These are phyloP conservation scores for Diadegma fenestrale DNA, from an alignment of 2,888 invertebrate species.

Conservation along the genomic window DNA sequence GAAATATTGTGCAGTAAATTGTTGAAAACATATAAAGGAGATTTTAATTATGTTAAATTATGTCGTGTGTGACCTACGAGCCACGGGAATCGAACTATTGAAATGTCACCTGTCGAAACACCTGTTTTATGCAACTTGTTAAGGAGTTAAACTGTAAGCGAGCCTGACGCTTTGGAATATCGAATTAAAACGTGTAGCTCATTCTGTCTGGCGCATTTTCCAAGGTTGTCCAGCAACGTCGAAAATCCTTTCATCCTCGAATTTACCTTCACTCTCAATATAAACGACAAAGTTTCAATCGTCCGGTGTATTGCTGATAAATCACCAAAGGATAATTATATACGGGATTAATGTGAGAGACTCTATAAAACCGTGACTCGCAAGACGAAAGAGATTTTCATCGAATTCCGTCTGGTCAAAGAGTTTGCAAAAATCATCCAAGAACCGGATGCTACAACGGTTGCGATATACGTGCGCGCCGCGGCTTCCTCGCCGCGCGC, in stretches of 20 bases:
- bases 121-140: conserved; percentile 61
- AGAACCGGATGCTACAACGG: conserved; percentile 75
- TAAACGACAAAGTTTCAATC: conserved; percentile 41
- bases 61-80: conserved; percentile 49
- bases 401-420: conserved; percentile 58
- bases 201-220: conserved; percentile 43
- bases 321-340: conserved; percentile 51
- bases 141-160: conserved; percentile 24
- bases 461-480: conserved; percentile 51
- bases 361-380: conserved; percentile 29
- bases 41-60: conserved; percentile 41
- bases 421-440: conserved; percentile 53
- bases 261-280: conserved; percentile 64
- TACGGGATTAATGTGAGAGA: background rate
- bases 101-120: conserved; percentile 71
- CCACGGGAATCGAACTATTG: conserved; percentile 57
- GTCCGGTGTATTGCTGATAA: conserved; percentile 30
- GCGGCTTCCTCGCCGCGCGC: conserved; percentile 71
- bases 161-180: conserved; percentile 15
- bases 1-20: conserved; percentile 20
- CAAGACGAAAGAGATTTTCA: conserved; percentile 58
- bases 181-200: conserved; percentile 11
- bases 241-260: conserved; percentile 47
- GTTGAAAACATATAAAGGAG: conserved; percentile 25
- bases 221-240: conserved; percentile 61